These are phyloP conservation scores for Protosalanx chinensis DNA, from an alignment of 2,797 vertebrate genomes.

Conservation along the genomic window DNA sequence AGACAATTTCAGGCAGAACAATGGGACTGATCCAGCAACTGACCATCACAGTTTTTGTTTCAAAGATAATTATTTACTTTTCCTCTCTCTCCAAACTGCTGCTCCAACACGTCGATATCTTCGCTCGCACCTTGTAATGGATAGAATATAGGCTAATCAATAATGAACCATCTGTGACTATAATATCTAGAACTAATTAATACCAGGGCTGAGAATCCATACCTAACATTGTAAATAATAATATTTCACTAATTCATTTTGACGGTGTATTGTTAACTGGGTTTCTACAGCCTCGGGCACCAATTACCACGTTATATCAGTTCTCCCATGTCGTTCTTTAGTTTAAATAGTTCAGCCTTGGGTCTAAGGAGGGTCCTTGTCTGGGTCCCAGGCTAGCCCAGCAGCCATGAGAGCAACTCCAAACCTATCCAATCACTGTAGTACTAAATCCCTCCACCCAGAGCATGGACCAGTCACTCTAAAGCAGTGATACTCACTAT, in stretches of 20 bases:
- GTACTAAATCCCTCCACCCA: slow-evolving; percentile 61
- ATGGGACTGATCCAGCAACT: not conserved
- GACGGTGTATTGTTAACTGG: slow-evolving; percentile 16
- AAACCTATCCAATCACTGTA: slow-evolving; percentile 29
- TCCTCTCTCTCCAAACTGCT: slow-evolving; percentile 24
- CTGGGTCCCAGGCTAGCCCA: slow-evolving; percentile 17
- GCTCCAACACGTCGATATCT: slow-evolving; percentile 35
- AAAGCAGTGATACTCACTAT: no score
- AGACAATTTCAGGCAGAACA: not conserved
- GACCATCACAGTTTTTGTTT: not conserved
- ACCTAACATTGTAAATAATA: not conserved
- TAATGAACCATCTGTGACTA: slow-evolving; percentile 33
- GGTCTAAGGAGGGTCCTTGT: slow-evolving; percentile 34
- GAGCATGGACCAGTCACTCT: slow-evolving; percentile 47
- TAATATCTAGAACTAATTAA: slow-evolving; percentile 11
- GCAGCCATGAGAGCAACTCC: slow-evolving; percentile 12
- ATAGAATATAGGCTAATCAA: slow-evolving; percentile 45
- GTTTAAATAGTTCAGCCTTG: slow-evolving; percentile 35
- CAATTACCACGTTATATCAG: slow-evolving; percentile 6
- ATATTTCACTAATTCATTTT: not conserved
- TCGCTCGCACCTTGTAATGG: slow-evolving; percentile 46
- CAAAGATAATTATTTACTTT: not conserved
- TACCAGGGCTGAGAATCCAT: not conserved
- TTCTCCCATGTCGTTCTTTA: slow-evolving; percentile 42
- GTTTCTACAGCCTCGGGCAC: slow-evolving; percentile 42